phyloP scores from a whole-genome alignment of 1,140 invertebrate genomes.

The Brachionus asplanchnoidis region DNA sequence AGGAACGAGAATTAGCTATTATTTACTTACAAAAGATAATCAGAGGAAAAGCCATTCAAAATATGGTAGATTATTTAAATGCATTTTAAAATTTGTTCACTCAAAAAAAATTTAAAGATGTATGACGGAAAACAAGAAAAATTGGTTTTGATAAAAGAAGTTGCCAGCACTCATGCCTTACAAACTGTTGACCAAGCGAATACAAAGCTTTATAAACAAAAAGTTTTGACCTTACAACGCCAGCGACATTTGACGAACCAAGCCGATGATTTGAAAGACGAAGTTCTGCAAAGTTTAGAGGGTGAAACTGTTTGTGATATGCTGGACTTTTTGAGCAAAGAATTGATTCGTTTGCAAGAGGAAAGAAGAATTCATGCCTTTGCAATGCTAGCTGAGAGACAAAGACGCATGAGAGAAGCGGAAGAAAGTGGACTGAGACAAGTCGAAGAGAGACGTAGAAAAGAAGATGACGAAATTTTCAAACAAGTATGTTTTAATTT shows the following conservation, averaged over 20 bases:
- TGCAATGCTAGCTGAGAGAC: constrained; percentile 65
- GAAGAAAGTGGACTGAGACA: constrained; percentile 67
- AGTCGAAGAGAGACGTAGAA: constrained; percentile 63
- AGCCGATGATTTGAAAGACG: constrained; percentile 34
- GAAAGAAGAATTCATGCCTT: constrained; percentile 68
- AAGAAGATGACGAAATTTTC: constrained; percentile 72
- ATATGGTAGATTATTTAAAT: constrained; percentile 59
- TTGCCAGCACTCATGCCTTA: constrained; percentile 64
- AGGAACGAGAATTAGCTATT: constrained; percentile 62
- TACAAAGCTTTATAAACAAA: constrained; percentile 56
- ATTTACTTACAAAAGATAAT: constrained; percentile 65
- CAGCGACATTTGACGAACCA: constrained; percentile 54
- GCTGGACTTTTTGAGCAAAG: constrained; percentile 70
- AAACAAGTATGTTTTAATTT: constrained; percentile 61
- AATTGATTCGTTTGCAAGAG: constrained; percentile 66
- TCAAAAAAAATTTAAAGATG: constrained; percentile 59
- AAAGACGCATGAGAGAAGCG: constrained; percentile 66
- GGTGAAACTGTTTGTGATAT: constrained; percentile 64
- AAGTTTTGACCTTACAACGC: constrained; percentile 56
- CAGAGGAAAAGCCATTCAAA: constrained; percentile 66
- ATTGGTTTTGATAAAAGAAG: constrained; percentile 66
- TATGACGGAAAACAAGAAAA: constrained; percentile 66
- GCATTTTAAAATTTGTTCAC: constrained; percentile 40
- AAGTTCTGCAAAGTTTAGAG: constrained; percentile 56
- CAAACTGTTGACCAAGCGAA: constrained; percentile 57